Evolutionary conservation across 2,888 invertebrate genomes (phyloP).

Genomic region (Drosophila picticornis): DNA sequence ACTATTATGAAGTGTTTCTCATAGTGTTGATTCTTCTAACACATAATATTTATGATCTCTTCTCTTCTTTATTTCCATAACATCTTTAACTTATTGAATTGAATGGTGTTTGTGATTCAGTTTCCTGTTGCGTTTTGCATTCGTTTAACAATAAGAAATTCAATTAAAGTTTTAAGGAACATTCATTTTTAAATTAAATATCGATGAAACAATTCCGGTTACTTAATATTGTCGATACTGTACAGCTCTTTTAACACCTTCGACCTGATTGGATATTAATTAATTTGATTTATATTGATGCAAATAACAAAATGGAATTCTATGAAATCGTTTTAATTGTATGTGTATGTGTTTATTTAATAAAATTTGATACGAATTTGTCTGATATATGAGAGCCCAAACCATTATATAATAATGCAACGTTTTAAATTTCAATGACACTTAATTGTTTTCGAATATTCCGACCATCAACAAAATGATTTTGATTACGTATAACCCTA

Average conservation of each 20-base stretch:
- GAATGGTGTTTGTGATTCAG: neutral
- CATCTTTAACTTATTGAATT: neutral
- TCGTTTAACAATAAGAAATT: neutral
- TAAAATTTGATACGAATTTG: conserved; percentile 1
- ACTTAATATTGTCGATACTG: neutral
- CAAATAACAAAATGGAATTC: neutral
- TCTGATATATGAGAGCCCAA: conserved; percentile 12
- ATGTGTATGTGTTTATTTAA: neutral
- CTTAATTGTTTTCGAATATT: conserved; percentile 31
- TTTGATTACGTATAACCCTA: neutral
- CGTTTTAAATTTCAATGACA: conserved; percentile 7
- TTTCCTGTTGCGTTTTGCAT: neutral
- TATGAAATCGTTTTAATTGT: neutral
- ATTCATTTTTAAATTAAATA: neutral
- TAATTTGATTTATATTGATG: neutral
- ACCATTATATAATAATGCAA: conserved; percentile 24
- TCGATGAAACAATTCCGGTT: neutral
- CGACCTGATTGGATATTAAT: neutral
- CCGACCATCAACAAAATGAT: conserved; percentile 7
- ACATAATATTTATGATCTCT: neutral
- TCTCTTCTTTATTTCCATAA: neutral
- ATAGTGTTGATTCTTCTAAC: neutral
- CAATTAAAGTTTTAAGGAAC: too few relatives aligned
- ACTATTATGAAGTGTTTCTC: neutral
- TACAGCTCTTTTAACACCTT: neutral